Evolutionary conservation across 2,797 vertebrate species (phyloP).

Genomic region (Otus scops): DNA sequence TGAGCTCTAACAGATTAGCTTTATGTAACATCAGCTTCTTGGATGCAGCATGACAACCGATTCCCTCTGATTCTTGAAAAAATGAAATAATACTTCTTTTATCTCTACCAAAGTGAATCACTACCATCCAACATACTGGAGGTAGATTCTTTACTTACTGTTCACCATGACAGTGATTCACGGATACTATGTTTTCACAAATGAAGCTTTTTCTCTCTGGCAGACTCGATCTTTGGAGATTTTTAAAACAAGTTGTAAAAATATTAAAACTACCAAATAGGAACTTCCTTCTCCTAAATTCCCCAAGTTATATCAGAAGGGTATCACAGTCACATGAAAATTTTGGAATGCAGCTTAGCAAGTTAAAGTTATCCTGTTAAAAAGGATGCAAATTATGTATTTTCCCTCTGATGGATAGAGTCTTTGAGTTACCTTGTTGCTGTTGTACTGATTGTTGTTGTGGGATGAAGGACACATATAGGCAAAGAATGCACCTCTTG

Average conservation of each 20-base stretch:
- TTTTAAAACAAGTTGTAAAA: too few species aligned
- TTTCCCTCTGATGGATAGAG: background rate
- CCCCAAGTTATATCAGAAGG: too few species aligned
- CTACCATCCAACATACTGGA: background rate
- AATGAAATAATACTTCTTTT: background rate
- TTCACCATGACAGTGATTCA: background rate
- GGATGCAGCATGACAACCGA: background rate
- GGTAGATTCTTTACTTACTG: background rate
- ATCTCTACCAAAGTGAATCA: background rate
- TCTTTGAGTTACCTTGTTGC: background rate
- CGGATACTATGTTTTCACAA: background rate
- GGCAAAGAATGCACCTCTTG: background rate
- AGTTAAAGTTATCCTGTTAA: background rate
- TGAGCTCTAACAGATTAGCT: background rate
- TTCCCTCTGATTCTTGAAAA: background rate
- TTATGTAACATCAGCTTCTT: background rate
- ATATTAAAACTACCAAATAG: too few species aligned
- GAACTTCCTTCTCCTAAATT: too few species aligned
- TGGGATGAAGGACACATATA: background rate
- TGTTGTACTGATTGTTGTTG: background rate
- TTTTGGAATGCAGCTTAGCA: too few species aligned
- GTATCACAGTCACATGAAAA: too few species aligned
- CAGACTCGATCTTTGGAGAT: background rate
- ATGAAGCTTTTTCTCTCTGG: background rate
- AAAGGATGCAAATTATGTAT: background rate